phyloP scores from a whole-genome alignment of 2,888 invertebrate species.

The Polymixis flavicincta region DNA sequence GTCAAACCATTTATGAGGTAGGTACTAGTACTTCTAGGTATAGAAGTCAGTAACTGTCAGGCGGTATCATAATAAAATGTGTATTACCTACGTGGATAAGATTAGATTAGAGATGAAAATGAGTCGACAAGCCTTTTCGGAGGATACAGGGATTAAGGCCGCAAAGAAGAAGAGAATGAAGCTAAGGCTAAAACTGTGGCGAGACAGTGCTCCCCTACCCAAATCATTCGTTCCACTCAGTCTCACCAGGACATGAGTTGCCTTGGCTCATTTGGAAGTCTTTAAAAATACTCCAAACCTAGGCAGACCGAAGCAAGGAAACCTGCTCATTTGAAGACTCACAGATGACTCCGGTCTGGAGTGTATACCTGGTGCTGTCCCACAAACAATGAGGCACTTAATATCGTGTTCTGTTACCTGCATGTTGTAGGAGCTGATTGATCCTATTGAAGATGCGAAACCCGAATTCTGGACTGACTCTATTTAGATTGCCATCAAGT shows the following conservation, averaged over 20 bases:
- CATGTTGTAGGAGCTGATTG: too few species aligned
- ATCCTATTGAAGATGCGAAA: background rate
- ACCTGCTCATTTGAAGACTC: background rate
- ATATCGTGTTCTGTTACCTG: background rate
- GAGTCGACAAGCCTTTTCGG: background rate
- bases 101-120: slow-evolving; percentile 24
- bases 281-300: background rate
- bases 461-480: background rate
- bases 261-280: background rate
- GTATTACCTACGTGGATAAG: background rate
- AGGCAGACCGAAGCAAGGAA: too few species aligned
- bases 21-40: background rate
- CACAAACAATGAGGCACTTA: background rate
- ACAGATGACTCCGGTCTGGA: background rate
- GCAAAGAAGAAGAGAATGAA: too few species aligned
- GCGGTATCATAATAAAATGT: background rate
- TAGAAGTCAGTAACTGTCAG: background rate
- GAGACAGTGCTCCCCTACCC: background rate
- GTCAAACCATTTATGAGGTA: background rate
- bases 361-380: background rate
- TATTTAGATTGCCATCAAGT: background rate
- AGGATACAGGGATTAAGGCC: background rate
- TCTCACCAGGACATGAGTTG: background rate
- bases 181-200: background rate
- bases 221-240: background rate